phyloP scores from a whole-genome alignment of 1,140 invertebrate genomes.

The Drosophila punjabiensis region DNA sequence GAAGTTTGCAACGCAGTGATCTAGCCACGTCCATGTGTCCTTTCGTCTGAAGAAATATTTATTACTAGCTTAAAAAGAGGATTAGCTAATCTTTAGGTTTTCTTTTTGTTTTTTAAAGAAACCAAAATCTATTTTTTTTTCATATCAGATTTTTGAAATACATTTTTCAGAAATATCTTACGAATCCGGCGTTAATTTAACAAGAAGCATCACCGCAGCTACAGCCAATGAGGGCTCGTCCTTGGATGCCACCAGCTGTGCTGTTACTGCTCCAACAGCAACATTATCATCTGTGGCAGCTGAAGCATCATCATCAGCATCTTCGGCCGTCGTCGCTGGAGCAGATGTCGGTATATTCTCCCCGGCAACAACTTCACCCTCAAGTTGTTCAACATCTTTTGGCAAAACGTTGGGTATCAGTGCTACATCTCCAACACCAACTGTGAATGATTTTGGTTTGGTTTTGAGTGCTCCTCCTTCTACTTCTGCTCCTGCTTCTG shows the following conservation, averaged over 20 bases:
- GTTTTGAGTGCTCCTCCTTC: conserved; percentile 1
- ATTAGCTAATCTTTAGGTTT: background rate
- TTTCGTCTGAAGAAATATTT: background rate
- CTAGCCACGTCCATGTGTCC: too few relatives aligned
- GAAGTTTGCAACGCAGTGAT: too few relatives aligned
- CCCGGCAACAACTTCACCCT: conserved; percentile 58
- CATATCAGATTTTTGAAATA: background rate
- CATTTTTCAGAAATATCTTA: conserved; percentile 51
- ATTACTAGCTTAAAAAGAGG: background rate
- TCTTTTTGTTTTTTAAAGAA: background rate
- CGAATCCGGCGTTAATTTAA: conserved; percentile 40
- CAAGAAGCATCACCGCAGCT: background rate
- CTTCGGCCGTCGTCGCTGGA: background rate
- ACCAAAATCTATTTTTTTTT: background rate
- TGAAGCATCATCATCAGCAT: conserved; percentile 6
- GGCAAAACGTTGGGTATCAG: conserved; percentile 35
- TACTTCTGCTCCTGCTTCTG: background rate
- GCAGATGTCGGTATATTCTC: conserved; percentile 53
- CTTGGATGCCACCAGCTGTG: conserved; percentile 27
- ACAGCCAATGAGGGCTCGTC: background rate
- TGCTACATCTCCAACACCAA: conserved; percentile 29
- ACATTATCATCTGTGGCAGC: conserved; percentile 16
- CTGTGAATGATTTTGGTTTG: conserved; percentile 20
- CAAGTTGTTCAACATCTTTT: conserved; percentile 54
- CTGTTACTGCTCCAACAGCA: background rate